Percentiles rank a stretch among this genome's conserved stretches.
Evolutionary conservation across 2,797 vertebrate genomes (phyloP).

Genomic region (Morus bassanus): DNA sequence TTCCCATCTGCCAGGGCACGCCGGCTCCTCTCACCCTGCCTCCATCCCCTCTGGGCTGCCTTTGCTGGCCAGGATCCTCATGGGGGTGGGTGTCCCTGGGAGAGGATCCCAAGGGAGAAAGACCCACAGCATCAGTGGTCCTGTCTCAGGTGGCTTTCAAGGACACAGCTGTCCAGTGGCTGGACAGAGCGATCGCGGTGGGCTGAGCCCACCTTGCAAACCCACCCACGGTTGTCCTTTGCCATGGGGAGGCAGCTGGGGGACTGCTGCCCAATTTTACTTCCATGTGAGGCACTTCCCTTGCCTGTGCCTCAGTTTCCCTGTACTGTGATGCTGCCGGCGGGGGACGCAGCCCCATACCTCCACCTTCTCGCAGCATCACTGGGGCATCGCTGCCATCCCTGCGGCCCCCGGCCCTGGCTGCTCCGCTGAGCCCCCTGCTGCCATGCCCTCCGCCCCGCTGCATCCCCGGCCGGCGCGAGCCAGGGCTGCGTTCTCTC

Average conservation of each 20-base stretch:
- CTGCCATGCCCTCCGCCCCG: background rate
- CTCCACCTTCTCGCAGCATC: background rate
- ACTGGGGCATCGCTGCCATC: accelerated
- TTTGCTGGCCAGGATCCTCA: accelerated
- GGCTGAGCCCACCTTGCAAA: background rate
- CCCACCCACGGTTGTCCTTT: accelerated
- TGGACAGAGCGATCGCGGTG: accelerated
- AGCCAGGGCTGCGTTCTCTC: conserved; percentile 72
- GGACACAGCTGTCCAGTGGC: accelerated
- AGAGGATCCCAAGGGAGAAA: too few relatives aligned
- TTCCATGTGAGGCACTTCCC: background rate
- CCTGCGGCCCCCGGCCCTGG: accelerated
- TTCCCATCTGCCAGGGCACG: background rate
- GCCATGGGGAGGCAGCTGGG: background rate
- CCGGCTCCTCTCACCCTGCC: background rate
- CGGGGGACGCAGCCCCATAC: accelerated
- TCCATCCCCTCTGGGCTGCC: background rate
- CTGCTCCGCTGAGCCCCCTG: background rate
- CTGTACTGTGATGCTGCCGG: background rate
- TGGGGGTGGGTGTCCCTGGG: background rate
- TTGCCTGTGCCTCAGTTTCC: background rate
- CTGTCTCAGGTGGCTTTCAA: background rate
- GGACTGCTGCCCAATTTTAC: background rate
- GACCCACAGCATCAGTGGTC: background rate
- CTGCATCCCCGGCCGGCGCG: background rate